A percentile compares a stretch with the other conserved stretches of the same genome.
These are phyloP conservation scores for Apostichopus californicus DNA, from an alignment of 35 echinoderm and acorn worm genomes.

Conservation along the genomic window DNA sequence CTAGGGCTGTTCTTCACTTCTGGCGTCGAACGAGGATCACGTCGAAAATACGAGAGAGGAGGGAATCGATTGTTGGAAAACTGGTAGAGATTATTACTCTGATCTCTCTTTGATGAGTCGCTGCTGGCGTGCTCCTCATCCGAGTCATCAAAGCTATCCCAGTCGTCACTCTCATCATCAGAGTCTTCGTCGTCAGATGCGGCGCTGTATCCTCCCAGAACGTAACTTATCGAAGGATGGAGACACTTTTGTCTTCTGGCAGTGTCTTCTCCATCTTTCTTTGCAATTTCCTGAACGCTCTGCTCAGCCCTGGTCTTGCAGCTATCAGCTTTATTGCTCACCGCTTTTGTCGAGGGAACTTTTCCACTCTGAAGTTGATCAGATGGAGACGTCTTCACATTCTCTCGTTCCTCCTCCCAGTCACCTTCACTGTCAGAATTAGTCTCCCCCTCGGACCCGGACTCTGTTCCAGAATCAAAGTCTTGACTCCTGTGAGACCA, in stretches of 20 bases:
- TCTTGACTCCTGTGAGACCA: constrained; percentile 9
- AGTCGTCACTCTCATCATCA: constrained; percentile 54
- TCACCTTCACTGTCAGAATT: constrained; percentile 31
- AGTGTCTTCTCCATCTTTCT: background rate
- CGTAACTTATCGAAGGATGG: constrained; percentile 46
- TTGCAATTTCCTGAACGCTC: background rate
- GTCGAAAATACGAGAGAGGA: background rate
- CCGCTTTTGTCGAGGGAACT: background rate
- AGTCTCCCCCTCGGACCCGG: constrained; percentile 43
- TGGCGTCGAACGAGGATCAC: background rate
- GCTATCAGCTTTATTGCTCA: background rate
- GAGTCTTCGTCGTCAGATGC: background rate
- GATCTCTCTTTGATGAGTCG: background rate
- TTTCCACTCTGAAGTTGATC: background rate
- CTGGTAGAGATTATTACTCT: constrained; percentile 3
- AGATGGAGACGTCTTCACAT: background rate
- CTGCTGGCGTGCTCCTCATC: constrained; percentile 19
- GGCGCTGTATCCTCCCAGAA: constrained; percentile 32
- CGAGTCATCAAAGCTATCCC: constrained; percentile 54
- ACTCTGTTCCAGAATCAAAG: constrained; percentile 51
- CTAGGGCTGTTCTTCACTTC: constrained; percentile 20
- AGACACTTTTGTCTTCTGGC: constrained; percentile 27
- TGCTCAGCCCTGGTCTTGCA: background rate
- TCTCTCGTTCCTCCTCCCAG: background rate
- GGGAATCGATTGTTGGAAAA: constrained; percentile 40